These are phyloP conservation scores for Myiotriccus ornatus DNA, from an alignment of 2,797 vertebrate species.

Conservation along the genomic window DNA sequence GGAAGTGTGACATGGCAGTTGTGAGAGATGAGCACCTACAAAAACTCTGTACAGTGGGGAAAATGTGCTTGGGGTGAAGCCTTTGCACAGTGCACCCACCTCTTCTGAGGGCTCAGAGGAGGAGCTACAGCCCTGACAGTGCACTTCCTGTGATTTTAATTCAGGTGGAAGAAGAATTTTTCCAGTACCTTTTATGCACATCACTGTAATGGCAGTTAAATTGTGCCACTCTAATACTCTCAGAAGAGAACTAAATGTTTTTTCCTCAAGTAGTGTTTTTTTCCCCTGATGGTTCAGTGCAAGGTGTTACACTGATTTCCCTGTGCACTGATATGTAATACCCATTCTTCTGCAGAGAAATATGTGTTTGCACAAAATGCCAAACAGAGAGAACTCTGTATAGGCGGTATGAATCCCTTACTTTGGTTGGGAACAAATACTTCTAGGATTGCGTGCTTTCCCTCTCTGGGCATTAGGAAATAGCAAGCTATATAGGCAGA, in stretches of 20 bases:
- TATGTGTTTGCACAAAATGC: neutral
- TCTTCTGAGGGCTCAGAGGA: neutral
- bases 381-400: neutral
- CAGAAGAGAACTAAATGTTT: neutral
- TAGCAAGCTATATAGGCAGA: neutral
- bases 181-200: neutral
- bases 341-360: neutral
- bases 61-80: neutral
- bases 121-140: neutral
- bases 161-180: neutral
- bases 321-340: neutral
- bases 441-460: neutral
- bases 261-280: neutral
- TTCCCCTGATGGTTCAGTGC: neutral
- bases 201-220: neutral
- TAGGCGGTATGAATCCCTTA: neutral
- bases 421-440: neutral
- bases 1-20: fast-evolving
- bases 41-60: neutral
- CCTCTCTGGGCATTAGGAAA: neutral
- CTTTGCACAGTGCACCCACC: fast-evolving
- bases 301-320: neutral
- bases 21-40: neutral
- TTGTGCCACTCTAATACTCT: neutral
- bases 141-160: neutral